Conservation (phyloP, 2,888 invertebrate species). For the Camptogramma bilineatum region DNA sequence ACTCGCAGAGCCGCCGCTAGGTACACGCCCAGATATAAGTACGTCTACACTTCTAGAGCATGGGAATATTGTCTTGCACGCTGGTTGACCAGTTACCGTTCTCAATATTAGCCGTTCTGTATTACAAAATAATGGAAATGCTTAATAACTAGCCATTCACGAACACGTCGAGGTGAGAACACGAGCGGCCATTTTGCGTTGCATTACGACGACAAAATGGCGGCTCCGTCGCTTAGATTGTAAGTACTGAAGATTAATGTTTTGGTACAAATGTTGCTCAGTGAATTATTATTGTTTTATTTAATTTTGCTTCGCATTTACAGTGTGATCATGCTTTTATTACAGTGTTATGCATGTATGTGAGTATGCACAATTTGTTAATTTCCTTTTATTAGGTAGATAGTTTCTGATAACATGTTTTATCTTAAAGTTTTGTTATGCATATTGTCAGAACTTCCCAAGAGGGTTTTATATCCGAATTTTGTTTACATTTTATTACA, state of each 20-base stretch:
- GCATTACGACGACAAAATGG: slow-evolving; percentile 66
- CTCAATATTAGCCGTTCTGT: slow-evolving; percentile 45
- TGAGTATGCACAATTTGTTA: slow-evolving; percentile 83
- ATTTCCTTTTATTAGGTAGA: slow-evolving; percentile 58
- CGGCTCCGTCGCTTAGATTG: slow-evolving; percentile 68
- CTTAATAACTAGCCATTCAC: slow-evolving; percentile 57
- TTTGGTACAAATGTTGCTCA: slow-evolving; percentile 75
- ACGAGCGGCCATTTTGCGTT: slow-evolving; percentile 74
- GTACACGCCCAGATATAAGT: slow-evolving; percentile 54
- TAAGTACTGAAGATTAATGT: slow-evolving; percentile 77
- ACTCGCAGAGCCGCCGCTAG: slow-evolving; percentile 52
- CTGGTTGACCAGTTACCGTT: slow-evolving; percentile 54
- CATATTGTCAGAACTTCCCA: slow-evolving; percentile 63
- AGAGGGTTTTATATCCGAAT: slow-evolving; percentile 64
- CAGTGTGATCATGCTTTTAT: slow-evolving; percentile 82
- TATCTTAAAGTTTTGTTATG: slow-evolving; percentile 47
- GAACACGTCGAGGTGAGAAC: slow-evolving; percentile 63
- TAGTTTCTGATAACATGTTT: slow-evolving; percentile 66
- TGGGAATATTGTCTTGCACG: slow-evolving; percentile 58
- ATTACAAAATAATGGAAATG: slow-evolving; percentile 39
- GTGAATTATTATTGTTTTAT: slow-evolving; percentile 61
- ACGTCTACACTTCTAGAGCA: slow-evolving; percentile 61
- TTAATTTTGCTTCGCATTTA: slow-evolving; percentile 79
- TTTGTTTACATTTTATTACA: slow-evolving; percentile 57
- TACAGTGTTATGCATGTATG: slow-evolving; percentile 84